Conservation (phyloP, 2,797 vertebrate genomes). For the Eleutherodactylus coqui region DNA sequence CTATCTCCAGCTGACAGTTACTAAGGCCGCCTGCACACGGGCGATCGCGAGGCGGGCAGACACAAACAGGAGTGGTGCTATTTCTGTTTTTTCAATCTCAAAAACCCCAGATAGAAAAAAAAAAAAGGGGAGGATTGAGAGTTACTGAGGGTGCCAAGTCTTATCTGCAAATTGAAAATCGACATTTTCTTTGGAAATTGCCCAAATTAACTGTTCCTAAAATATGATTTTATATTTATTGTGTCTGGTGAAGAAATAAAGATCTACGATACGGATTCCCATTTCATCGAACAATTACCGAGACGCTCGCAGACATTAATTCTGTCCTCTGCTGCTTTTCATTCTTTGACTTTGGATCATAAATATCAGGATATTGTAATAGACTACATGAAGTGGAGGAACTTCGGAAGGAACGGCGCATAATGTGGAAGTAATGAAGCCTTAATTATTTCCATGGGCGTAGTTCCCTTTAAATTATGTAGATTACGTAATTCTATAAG, state of each 20-base stretch:
- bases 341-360: constrained; percentile 10
- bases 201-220: not conserved
- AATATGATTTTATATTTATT: not conserved
- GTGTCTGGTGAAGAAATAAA: not conserved
- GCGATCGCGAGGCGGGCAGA: too few species aligned
- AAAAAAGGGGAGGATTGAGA: not conserved
- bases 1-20: too few species aligned
- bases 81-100: not conserved
- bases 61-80: not conserved
- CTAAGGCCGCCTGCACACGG: too few species aligned
- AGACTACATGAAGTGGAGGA: not conserved
- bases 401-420: not conserved
- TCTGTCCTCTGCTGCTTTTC: not conserved
- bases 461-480: not conserved
- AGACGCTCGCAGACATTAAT: not conserved
- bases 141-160: not conserved
- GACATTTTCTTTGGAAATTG: not conserved
- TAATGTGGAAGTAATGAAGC: constrained; percentile 2
- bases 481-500: not conserved
- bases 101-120: not conserved
- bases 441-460: constrained; percentile 11
- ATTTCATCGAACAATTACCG: not conserved
- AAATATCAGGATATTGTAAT: constrained; percentile 8
- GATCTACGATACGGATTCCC: not conserved
- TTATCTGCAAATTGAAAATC: not conserved